These are phyloP conservation scores for Mya arenaria DNA, from an alignment of 1,140 invertebrate species.

Conservation along the genomic window DNA sequence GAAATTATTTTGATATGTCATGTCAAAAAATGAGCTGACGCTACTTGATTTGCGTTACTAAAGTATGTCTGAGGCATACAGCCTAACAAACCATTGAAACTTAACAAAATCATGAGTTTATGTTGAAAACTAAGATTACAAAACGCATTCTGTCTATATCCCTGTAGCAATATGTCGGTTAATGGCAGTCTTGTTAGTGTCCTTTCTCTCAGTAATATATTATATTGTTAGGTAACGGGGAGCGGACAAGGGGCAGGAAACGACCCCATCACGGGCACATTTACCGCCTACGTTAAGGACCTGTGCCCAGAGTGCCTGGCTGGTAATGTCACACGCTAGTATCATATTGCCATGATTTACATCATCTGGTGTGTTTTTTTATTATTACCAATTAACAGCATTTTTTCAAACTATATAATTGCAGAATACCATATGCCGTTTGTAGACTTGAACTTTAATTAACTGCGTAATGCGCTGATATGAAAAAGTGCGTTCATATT, in stretches of 20 bases:
- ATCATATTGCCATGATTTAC: background rate
- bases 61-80: background rate
- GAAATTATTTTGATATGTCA: too few relatives aligned
- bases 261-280: conserved; percentile 65
- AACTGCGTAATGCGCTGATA: background rate
- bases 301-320: conserved; percentile 71
- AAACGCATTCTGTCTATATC: background rate
- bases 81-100: background rate
- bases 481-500: background rate
- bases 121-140: background rate
- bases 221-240: conserved; percentile 54
- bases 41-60: background rate
- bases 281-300: conserved; percentile 69
- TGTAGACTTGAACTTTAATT: background rate
- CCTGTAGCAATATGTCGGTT: background rate
- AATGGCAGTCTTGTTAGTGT: too few relatives aligned
- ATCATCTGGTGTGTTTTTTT: background rate
- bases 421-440: background rate
- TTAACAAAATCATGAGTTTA: background rate
- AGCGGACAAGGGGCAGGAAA: conserved; percentile 64
- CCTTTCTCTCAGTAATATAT: background rate
- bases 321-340: conserved; percentile 55
- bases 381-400: background rate
- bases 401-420: background rate
- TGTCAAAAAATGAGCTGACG: too few relatives aligned